Evolutionary conservation across 2,113 vertebrate species (phyloP).

Genomic region (Macrotis lagotis): DNA sequence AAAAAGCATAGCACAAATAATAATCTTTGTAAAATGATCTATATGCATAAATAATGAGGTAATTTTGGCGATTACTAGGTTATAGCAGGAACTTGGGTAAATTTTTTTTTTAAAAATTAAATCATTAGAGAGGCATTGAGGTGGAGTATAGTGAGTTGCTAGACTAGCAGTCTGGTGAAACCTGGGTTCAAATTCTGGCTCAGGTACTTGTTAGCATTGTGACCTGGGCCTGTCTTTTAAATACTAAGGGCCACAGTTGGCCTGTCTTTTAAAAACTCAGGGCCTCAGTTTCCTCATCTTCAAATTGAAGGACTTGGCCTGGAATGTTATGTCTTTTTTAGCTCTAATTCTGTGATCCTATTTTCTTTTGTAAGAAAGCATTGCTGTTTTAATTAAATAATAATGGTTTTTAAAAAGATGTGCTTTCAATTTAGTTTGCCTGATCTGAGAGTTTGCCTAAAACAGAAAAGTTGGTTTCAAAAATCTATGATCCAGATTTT

Average conservation of each 20-base stretch:
- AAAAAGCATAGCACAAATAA: neutral
- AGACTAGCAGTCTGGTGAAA: neutral
- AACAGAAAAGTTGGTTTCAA: conserved; percentile 31
- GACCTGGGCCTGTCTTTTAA: neutral
- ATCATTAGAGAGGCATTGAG: neutral
- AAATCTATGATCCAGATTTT: conserved; percentile 34
- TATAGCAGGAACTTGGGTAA: neutral
- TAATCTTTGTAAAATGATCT: neutral
- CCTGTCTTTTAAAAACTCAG: neutral
- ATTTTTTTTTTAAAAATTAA: neutral
- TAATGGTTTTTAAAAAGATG: neutral
- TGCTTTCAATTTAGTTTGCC: neutral
- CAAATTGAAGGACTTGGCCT: neutral
- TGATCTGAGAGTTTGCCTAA: neutral
- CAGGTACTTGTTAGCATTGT: neutral
- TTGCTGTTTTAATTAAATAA: neutral
- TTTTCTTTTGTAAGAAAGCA: neutral
- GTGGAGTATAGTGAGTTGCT: neutral
- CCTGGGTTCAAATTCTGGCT: neutral
- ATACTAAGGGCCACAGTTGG: neutral
- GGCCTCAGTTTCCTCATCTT: neutral
- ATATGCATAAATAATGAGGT: neutral
- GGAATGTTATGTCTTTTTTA: neutral
- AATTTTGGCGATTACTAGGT: neutral
- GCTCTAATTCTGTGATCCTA: neutral